Conservation (phyloP, 92 coral and sea anemone species). For the Zoanthus sansibaricus region DNA sequence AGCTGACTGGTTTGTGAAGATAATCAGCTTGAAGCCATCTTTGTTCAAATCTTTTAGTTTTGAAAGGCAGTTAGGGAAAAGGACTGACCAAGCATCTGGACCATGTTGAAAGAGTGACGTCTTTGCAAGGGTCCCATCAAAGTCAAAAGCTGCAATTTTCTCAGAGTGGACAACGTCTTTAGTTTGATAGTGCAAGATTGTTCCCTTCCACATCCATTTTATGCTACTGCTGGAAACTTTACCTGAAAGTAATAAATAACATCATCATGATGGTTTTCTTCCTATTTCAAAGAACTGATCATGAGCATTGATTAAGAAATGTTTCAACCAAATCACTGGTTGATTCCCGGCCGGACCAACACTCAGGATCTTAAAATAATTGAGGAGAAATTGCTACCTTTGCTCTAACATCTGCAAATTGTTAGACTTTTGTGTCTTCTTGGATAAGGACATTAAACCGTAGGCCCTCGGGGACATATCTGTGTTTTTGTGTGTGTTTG, state of each 20-base stretch:
- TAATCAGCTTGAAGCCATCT: slow-evolving; percentile 73
- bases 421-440: too few relatives aligned
- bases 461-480: too few relatives aligned
- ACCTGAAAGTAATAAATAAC: background rate
- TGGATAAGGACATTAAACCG: too few relatives aligned
- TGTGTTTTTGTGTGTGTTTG: too few relatives aligned
- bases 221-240: slow-evolving; percentile 9
- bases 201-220: slow-evolving; percentile 73
- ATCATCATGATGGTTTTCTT: too few relatives aligned
- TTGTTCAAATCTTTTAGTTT: slow-evolving; percentile 55
- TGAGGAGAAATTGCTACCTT: too few relatives aligned
- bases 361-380: too few relatives aligned
- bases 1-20: slow-evolving; percentile 78
- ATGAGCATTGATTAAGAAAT: too few relatives aligned
- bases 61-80: slow-evolving; percentile 61
- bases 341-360: too few relatives aligned
- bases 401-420: too few relatives aligned
- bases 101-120: slow-evolving; percentile 78
- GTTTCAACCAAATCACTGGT: too few relatives aligned
- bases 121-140: slow-evolving; percentile 75
- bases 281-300: too few relatives aligned
- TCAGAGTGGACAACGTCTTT: slow-evolving; percentile 53
- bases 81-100: slow-evolving; percentile 74
- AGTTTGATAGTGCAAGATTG: slow-evolving; percentile 60
- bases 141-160: slow-evolving; percentile 79